Evolutionary conservation across 2,888 invertebrate genomes (phyloP), one percentile per base, ranked within the genome.

Genomic region (Pardosa pseudoannulata): DNA sequence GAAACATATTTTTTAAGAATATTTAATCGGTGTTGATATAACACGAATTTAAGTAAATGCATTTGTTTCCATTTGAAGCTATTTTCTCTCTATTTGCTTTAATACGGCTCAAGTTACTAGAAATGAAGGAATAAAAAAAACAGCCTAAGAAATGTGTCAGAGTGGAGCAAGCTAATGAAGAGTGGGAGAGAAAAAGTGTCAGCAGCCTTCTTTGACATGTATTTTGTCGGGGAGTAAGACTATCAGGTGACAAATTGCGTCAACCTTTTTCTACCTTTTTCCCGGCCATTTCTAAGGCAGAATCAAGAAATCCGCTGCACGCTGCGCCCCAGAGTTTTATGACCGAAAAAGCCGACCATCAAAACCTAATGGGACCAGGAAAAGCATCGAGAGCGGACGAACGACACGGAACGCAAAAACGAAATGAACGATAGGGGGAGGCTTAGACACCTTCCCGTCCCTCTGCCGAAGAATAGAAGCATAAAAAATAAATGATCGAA

Each of bases 291-390:
- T 56, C 73, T 46, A 16, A 39, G 31, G 39, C 32, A 74, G 39
- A 68, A 74, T 81, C 68, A 68, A 70, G 74, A 68, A 81, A 81
- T 81, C 81, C 68, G 50, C 41, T 32, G 79, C 79, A 72, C 27
- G 72, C 79, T 72, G 70, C 23, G 41, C 28, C 36, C 31, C 79
- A 36, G 62, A 74, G 67, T 74, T 74, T 74, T 81, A 81, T 81
- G 74, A 56, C 39, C 74, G 68, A 80, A 74, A 74, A 79, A 72
- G 71, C 79, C 72, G 39, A 74, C 62, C 74, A 81, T 81, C 74
- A 74, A 81, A 81, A 81, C 73, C 74, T 81, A 74, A 81, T 81
- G 81, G 81, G 62, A 74, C 73, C 41, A 67, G 46, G 27, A 73
- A 74, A 74, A 74, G 56, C 67, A 65, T 31, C 50, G 46, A 23